phyloP scores from a whole-genome alignment of 2,888 invertebrate species.

The Petrolisthes manimaculis region DNA sequence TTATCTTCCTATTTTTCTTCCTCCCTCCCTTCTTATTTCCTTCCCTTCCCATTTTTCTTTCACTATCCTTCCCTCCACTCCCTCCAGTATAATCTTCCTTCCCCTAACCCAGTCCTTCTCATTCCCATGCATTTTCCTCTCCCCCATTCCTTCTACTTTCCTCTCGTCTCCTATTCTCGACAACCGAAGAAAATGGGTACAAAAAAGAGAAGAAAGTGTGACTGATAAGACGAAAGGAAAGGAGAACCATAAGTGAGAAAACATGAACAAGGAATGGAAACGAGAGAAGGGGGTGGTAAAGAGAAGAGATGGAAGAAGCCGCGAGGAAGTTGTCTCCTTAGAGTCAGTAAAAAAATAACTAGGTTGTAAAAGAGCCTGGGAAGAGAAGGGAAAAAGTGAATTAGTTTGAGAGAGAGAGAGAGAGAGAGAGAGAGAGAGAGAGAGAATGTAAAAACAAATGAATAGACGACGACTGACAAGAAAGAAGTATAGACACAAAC shows the following conservation, averaged over 20 bases:
- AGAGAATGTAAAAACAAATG: not conserved
- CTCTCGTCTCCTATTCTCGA: not conserved
- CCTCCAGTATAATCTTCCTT: too few species aligned
- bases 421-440: constrained; percentile 15
- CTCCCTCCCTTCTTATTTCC: not conserved
- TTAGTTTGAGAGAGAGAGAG: not conserved
- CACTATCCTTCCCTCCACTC: not conserved
- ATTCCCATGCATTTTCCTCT: too few species aligned
- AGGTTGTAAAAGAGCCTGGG: not conserved
- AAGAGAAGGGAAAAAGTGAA: not conserved
- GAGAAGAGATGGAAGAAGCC: not conserved
- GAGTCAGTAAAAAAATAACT: not conserved
- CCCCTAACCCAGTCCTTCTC: too few species aligned
- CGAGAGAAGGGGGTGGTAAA: not conserved
- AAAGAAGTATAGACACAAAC: not conserved
- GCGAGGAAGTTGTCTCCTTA: not conserved
- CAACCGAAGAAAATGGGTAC: not conserved
- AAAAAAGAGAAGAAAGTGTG: not conserved
- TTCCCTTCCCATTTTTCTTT: not conserved
- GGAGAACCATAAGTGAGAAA: constrained; percentile 3
- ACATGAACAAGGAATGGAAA: not conserved
- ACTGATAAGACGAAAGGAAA: not conserved
- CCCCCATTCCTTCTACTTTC: not conserved
- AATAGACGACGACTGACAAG: not conserved
- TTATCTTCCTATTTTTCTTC: not conserved